Percentiles rank a stretch among this genome's conserved stretches.
Evolutionary conservation across 2,113 vertebrate species (phyloP).

Genomic region (Brevimyrus niger): DNA sequence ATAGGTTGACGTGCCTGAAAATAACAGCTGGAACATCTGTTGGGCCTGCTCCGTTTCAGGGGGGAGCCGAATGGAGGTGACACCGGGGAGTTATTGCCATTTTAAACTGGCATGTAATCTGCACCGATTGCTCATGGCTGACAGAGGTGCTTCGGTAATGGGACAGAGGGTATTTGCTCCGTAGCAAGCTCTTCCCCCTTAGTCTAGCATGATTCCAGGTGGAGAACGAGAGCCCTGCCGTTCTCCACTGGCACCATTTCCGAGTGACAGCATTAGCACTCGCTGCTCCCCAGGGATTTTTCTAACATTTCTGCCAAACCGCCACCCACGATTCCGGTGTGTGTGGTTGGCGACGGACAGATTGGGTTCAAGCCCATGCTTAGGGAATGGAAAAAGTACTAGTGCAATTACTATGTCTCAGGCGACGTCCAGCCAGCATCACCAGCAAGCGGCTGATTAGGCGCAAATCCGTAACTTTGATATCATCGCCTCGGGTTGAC

Average conservation of each 20-base stretch:
- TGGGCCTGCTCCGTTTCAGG: background rate
- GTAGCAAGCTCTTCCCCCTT: slow-evolving; percentile 1
- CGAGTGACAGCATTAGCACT: background rate
- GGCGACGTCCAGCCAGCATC: background rate
- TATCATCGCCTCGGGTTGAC: background rate
- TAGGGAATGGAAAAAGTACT: background rate
- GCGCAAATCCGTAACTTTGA: background rate
- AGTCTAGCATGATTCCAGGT: background rate
- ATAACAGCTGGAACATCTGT: slow-evolving; percentile 9
- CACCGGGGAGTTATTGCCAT: background rate
- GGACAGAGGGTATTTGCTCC: background rate
- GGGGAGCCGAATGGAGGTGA: background rate
- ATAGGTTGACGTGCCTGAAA: background rate
- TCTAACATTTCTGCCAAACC: background rate
- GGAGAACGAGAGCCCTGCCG: background rate
- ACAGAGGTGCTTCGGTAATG: background rate
- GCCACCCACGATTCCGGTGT: background rate
- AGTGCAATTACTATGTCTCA: background rate
- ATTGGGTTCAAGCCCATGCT: background rate
- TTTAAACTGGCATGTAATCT: background rate
- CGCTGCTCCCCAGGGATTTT: background rate
- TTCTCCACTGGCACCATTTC: background rate
- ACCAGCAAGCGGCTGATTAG: background rate
- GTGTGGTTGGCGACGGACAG: background rate
- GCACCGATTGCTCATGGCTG: background rate